Evolutionary conservation across 2,888 invertebrate species (phyloP).

Genomic region (Lottia gigantea): DNA sequence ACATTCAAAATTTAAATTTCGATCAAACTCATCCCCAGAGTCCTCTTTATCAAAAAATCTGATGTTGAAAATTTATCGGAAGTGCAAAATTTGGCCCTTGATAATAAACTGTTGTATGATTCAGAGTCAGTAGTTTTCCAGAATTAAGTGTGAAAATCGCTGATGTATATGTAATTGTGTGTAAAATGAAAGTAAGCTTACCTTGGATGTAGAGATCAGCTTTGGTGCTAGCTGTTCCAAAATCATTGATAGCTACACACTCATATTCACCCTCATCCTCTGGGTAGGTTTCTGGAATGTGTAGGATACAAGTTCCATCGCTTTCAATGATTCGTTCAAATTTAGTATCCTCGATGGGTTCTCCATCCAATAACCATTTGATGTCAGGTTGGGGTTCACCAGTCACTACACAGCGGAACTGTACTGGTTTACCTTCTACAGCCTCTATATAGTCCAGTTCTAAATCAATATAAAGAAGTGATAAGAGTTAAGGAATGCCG

Average conservation of each 20-base stretch:
- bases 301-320: constrained; percentile 79
- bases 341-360: constrained; percentile 71
- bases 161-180: no score
- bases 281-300: constrained; percentile 92
- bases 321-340: constrained; percentile 44
- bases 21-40: no score
- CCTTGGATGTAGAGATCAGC: constrained; percentile 63
- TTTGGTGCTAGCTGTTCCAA: constrained; percentile 90
- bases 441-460: constrained; percentile 46
- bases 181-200: constrained; percentile 27
- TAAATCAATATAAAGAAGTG: constrained; percentile 29
- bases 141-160: no score
- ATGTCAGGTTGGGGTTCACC: constrained; percentile 70
- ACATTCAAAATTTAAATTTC: no score
- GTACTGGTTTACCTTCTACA: constrained; percentile 50
- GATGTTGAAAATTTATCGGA: no score
- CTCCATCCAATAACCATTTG: constrained; percentile 85
- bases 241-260: constrained; percentile 91
- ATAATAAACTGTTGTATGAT: no score
- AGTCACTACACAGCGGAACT: constrained; percentile 52
- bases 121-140: no score
- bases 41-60: no score
- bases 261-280: constrained; percentile 96
- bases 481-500: no score
- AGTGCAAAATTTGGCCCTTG: no score